phyloP scores from a whole-genome alignment of 2,888 invertebrate species.

The Parnassius glacialis region DNA sequence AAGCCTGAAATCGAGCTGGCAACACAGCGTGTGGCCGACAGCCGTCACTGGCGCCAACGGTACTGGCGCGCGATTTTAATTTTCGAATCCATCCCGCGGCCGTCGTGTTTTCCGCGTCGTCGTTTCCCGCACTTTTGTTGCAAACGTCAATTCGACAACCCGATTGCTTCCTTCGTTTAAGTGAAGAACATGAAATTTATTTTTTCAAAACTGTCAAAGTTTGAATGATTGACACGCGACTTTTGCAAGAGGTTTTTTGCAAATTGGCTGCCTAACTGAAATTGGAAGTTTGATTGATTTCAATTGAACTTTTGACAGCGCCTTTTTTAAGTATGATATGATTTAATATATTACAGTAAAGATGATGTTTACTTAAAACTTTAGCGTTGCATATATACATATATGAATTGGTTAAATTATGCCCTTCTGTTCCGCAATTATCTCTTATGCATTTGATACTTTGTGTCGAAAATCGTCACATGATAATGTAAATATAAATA shows the following conservation, averaged over 20 bases:
- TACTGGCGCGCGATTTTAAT: conserved; percentile 75
- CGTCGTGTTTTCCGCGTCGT: conserved; percentile 52
- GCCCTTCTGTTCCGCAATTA: too few species aligned
- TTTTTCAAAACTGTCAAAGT: conserved; percentile 63
- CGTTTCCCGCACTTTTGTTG: conserved; percentile 61
- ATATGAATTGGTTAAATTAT: too few species aligned
- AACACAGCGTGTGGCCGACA: conserved; percentile 59
- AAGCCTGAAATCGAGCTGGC: conserved; percentile 75
- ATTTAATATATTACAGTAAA: background rate
- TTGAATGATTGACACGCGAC: conserved; percentile 56
- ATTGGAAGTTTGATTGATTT: conserved; percentile 62
- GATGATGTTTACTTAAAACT: background rate
- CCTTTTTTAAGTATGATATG: conserved; percentile 15
- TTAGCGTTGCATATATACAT: too few species aligned
- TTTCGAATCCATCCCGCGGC: conserved; percentile 72
- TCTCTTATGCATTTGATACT: too few species aligned
- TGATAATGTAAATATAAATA: too few species aligned
- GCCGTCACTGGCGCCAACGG: conserved; percentile 65
- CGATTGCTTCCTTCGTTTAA: conserved; percentile 61
- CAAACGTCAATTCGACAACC: conserved; percentile 59
- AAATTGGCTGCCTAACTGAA: conserved; percentile 47
- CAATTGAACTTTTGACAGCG: conserved; percentile 55
- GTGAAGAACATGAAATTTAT: conserved; percentile 28
- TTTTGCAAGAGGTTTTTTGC: conserved; percentile 31
- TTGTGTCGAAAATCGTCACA: too few species aligned